Evolutionary conservation across 2,113 vertebrate genomes (phyloP).

Genomic region (Sander lucioperca): DNA sequence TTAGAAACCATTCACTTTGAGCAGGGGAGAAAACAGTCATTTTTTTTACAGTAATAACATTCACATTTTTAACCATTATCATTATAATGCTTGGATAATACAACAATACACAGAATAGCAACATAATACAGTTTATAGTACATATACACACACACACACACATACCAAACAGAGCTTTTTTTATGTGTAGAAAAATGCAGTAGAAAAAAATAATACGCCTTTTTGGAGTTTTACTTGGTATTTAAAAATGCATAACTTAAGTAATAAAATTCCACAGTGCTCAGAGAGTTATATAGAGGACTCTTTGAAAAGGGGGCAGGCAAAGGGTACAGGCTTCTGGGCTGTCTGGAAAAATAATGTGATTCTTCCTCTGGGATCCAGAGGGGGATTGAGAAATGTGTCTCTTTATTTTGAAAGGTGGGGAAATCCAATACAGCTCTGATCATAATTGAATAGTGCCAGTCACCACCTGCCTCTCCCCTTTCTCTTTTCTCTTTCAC

Average conservation of each 20-base stretch:
- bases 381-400: slow-evolving; percentile 67
- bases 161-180: slow-evolving; percentile 28
- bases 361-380: slow-evolving; percentile 72
- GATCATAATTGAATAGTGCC: slow-evolving; percentile 80
- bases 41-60: slow-evolving; percentile 78
- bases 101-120: slow-evolving; percentile 71
- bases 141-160: slow-evolving; percentile 74
- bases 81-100: slow-evolving; percentile 70
- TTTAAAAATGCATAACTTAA: slow-evolving; percentile 81
- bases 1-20: slow-evolving; percentile 84
- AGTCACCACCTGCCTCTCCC: slow-evolving; percentile 78
- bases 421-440: slow-evolving; percentile 75
- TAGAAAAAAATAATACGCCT: slow-evolving; percentile 74
- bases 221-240: slow-evolving; percentile 65
- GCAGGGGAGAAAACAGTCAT: slow-evolving; percentile 74
- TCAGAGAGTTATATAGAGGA: slow-evolving; percentile 64
- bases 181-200: slow-evolving; percentile 73
- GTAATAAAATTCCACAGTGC: slow-evolving; percentile 80
- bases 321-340: slow-evolving; percentile 66
- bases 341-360: slow-evolving; percentile 69
- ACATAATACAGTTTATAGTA: slow-evolving; percentile 76
- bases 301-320: slow-evolving; percentile 65
- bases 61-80: slow-evolving; percentile 78
- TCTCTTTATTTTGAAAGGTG: slow-evolving; percentile 77
- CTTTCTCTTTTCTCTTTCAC: slow-evolving; percentile 65